Conservation (phyloP, 2,888 invertebrate genomes). For the Auanema sp. region DNA sequence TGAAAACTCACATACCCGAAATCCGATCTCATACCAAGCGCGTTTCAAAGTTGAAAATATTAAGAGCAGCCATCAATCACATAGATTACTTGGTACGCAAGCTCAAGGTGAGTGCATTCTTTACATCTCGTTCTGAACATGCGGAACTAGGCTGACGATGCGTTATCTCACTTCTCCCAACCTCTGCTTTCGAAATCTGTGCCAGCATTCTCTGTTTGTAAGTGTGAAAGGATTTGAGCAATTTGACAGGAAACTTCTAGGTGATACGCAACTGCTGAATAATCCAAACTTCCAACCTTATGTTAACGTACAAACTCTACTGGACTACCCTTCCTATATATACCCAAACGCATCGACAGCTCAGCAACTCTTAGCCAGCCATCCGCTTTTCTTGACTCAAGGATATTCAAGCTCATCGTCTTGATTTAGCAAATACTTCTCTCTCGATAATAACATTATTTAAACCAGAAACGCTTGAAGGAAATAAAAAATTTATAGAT, state of each 20-base stretch:
- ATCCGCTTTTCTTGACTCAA: constrained; percentile 11
- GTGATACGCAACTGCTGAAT: constrained; percentile 17
- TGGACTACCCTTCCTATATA: constrained; percentile 38
- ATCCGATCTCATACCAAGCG: constrained; percentile 55
- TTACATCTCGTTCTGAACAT: background rate
- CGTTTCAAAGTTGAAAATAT: constrained; percentile 59
- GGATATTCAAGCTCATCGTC: background rate
- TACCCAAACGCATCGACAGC: constrained; percentile 21
- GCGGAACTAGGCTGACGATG: too few species aligned
- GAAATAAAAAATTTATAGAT: background rate
- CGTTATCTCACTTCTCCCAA: constrained; percentile 11
- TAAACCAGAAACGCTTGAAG: background rate
- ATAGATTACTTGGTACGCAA: constrained; percentile 51
- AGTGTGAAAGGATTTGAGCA: too few species aligned
- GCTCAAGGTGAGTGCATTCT: constrained; percentile 15
- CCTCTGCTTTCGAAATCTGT: constrained; percentile 2
- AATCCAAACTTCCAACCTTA: constrained; percentile 24
- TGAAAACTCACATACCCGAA: constrained; percentile 53
- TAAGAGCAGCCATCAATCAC: constrained; percentile 56
- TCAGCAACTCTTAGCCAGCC: constrained; percentile 1
- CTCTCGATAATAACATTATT: background rate
- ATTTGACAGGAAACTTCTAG: constrained; percentile 5
- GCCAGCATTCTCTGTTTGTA: too few species aligned
- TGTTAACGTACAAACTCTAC: constrained; percentile 26
- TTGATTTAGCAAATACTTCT: background rate